Evolutionary conservation across 2,113 vertebrate species (phyloP).

Genomic region (Sus scrofa): T2T-Sscrofa CM000817.6:134693501-134694000

Average conservation of each 20-base stretch:
- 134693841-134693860: not conserved
- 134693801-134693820: conserved; percentile 39
- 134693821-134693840: conserved; percentile 31
- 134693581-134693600: not conserved
- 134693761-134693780: not conserved
- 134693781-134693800: conserved; percentile 42
- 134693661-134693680: not conserved
- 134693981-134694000: not conserved
- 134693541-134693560: not conserved
- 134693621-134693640: not conserved
- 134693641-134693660: conserved; percentile 39
- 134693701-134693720: not conserved
- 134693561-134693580: conserved; percentile 23
- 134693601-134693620: not conserved
- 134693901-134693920: conserved; percentile 37
- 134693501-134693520: conserved; percentile 61
- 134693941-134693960: not conserved
- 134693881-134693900: conserved; percentile 33
- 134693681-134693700: not conserved
- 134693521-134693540: conserved; percentile 63
- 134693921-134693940: not conserved
- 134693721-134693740: conserved; percentile 28
- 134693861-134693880: conserved; percentile 19
- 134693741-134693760: conserved; percentile 26
- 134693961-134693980: not conserved